Base-by-base conservation (phyloP, 1,140 invertebrate species). In the Drepana arcuata region DNA sequence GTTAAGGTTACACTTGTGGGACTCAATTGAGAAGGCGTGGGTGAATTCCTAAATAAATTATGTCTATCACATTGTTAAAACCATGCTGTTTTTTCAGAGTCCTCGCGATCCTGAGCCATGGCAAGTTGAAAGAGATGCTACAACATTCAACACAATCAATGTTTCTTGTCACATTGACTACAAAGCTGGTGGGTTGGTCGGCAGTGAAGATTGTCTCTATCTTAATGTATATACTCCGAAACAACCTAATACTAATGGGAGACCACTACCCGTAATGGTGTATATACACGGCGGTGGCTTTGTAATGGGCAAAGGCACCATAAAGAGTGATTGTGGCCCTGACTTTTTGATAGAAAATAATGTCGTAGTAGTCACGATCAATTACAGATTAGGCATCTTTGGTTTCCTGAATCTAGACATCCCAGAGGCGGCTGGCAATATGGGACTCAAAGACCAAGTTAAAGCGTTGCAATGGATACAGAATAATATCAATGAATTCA, bases 271-370 rank as follows among this genome's bases (percentile, higher is more conserved):
- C 1, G 90, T 93, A 0, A 88, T 93, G 86, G 82, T 92, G 0
- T 93, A 85, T 75, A 84, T 93, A 16, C 88, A 93, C 60, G 91
- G 91, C 0, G 92, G 92, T 7, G 85, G 84, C 6, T 91, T 91
- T 39, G 59, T 85, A 11, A 65, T 68, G 34, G 88, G 88, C 11
- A 84, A 81, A 16, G 84, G 83, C 7, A 63, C 48, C 3, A 26
- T 46, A 5, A 62, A 61, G 37, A 54, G 67, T 9, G 64, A 66
- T 14, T 15, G 49, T 6, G 57, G 68, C 6, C 78, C 81, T 9
- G 79, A 85, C 37, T 80, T 81, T 42, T 67, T 88, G 1, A 61
- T 84, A n/a, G 68, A 78, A 26, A 75, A 86, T 10, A 68, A 86
- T 37, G 72, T 89, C 0, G 75, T 89, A 7, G 46, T 89, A 0